These are phyloP conservation scores for Macroglossus sobrinus DNA, from an alignment of 2,113 vertebrate genomes.

Conservation along the genomic window DNA sequence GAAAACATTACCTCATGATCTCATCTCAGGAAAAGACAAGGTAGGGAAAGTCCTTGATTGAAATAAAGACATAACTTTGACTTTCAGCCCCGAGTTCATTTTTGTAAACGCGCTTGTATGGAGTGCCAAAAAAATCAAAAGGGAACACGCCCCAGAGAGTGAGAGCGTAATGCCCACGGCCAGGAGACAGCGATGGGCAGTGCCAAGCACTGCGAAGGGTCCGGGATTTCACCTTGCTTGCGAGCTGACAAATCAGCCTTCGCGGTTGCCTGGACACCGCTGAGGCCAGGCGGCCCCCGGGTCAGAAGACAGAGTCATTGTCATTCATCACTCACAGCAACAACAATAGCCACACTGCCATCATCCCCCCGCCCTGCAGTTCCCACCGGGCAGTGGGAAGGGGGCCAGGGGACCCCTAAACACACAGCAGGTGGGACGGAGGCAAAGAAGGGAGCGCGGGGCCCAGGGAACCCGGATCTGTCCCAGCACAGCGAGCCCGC, in stretches of 20 bases:
- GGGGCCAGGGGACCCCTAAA: not conserved
- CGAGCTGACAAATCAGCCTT: not conserved
- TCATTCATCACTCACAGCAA: not conserved
- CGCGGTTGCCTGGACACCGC: not conserved
- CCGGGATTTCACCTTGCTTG: not conserved
- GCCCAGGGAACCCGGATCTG: not conserved
- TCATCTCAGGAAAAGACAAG: not conserved
- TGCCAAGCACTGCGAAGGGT: not conserved
- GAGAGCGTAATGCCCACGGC: not conserved
- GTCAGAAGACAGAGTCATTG: not conserved
- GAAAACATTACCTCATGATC: not conserved
- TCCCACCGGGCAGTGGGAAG: not conserved
- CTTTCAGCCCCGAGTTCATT: not conserved
- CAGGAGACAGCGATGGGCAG: not conserved
- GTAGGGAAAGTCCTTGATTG: not conserved
- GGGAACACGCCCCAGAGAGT: not conserved
- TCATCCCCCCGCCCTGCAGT: accelerated
- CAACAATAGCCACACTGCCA: not conserved
- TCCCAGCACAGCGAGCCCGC: not conserved
- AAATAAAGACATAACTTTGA: not conserved
- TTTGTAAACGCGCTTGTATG: not conserved
- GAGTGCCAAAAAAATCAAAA: not conserved
- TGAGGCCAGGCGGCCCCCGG: not conserved
- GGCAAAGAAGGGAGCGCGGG: not conserved
- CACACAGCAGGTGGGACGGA: too few species aligned